A percentile compares a stretch with the other conserved stretches of the same genome.
phyloP scores from a whole-genome alignment of 2,113 vertebrate genomes.

The Collichthys lucidus region DNA sequence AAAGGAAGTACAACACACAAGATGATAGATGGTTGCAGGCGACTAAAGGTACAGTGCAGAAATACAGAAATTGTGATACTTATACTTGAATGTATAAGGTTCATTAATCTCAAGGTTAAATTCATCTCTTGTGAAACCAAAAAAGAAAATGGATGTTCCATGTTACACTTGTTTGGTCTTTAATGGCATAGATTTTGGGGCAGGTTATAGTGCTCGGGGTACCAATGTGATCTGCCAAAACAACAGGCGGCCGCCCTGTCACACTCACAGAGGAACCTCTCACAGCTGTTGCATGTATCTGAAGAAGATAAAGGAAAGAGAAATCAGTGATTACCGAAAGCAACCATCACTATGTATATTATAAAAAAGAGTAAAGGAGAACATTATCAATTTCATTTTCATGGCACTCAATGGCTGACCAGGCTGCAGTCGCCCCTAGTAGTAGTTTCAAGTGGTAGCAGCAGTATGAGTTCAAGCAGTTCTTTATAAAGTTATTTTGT shows the following conservation, averaged over 20 bases:
- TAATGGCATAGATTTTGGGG: constrained; percentile 75
- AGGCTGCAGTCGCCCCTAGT: no score
- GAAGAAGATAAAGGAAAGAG: background rate
- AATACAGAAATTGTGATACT: no score
- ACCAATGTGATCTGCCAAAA: constrained; percentile 82
- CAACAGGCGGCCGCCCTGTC: constrained; percentile 88
- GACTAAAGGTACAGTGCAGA: background rate
- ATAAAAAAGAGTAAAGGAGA: background rate
- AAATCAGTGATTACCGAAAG: background rate
- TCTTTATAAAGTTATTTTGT: no score
- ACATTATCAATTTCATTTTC: background rate
- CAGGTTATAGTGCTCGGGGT: constrained; percentile 61
- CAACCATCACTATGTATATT: background rate
- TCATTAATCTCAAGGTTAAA: background rate
- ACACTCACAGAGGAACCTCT: constrained; percentile 90
- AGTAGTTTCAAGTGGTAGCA: no score
- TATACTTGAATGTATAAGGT: background rate
- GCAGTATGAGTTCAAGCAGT: no score
- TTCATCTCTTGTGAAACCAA: background rate
- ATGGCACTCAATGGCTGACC: no score
- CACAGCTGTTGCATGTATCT: constrained; percentile 84
- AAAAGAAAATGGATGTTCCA: background rate
- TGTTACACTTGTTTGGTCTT: background rate
- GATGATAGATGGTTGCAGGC: background rate
- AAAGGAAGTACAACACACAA: background rate